Conservation (phyloP, 2,888 invertebrate species). For the Eutolmus rufibarbis region DNA sequence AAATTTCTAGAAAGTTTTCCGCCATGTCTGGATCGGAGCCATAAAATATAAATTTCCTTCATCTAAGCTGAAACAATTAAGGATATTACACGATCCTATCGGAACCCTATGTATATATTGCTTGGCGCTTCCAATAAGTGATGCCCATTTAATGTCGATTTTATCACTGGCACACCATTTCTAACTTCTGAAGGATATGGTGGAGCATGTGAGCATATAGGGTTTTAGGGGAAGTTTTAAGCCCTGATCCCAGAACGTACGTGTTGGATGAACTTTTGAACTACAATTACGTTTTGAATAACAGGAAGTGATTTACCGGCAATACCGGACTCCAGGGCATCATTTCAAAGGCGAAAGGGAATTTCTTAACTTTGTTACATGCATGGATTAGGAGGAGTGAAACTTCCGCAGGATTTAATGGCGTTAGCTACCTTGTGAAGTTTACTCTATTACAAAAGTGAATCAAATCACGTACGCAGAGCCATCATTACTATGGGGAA, state of each 20-base stretch:
- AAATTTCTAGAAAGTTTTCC: neutral
- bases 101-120: neutral
- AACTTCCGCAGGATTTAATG: neutral
- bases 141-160: conserved; percentile 9
- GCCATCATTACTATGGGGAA: neutral
- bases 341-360: neutral
- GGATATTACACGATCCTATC: conserved; percentile 23
- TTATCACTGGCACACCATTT: neutral
- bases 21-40: neutral
- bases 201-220: neutral
- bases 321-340: conserved; percentile 8
- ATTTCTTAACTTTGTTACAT: neutral
- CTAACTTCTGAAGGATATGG: conserved; percentile 1
- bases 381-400: neutral
- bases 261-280: conserved; percentile 12
- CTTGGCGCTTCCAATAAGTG: neutral
- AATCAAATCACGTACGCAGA: neutral
- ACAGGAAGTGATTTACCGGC: conserved; percentile 14
- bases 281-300: conserved; percentile 33
- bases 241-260: neutral
- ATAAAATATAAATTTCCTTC: conserved; percentile 2
- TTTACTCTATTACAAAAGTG: neutral
- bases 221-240: neutral
- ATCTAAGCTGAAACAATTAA: neutral
- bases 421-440: neutral